Conservation (phyloP, 2,113 vertebrate species). For the Percopsis transmontana region DNA sequence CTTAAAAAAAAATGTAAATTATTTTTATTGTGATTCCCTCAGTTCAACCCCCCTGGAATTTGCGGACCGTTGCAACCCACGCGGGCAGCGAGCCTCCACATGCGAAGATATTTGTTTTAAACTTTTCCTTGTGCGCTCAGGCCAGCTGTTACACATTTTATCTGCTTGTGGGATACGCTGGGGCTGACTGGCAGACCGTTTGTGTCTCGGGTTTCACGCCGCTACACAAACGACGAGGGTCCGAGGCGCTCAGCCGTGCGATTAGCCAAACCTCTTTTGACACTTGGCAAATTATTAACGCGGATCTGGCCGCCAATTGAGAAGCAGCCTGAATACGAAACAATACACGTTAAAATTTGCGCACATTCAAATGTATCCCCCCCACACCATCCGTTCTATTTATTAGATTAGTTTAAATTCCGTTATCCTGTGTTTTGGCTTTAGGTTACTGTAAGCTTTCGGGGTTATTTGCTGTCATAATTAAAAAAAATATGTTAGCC, state of each 20-base stretch:
- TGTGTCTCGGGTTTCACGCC: constrained; percentile 76
- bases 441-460: too few species aligned
- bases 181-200: constrained; percentile 76
- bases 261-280: constrained; percentile 53
- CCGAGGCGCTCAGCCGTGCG: constrained; percentile 67
- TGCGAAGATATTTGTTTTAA: constrained; percentile 90
- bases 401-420: constrained; percentile 31
- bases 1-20: neutral
- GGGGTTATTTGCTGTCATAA: neutral
- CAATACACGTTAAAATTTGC: constrained; percentile 50
- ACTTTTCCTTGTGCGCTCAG: constrained; percentile 84
- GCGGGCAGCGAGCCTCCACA: constrained; percentile 78
- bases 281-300: constrained; percentile 65
- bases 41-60: neutral
- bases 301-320: constrained; percentile 41
- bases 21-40: constrained; percentile 2
- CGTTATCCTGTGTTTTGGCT: constrained; percentile 25
- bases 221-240: constrained; percentile 51
- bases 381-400: constrained; percentile 19
- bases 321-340: constrained; percentile 31
- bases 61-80: constrained; percentile 13
- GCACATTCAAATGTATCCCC: constrained; percentile 21
- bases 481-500: neutral
- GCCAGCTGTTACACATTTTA: constrained; percentile 94
- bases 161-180: constrained; percentile 80